Conservation (phyloP, 2,113 vertebrate species). For the Salvator merianae region DNA sequence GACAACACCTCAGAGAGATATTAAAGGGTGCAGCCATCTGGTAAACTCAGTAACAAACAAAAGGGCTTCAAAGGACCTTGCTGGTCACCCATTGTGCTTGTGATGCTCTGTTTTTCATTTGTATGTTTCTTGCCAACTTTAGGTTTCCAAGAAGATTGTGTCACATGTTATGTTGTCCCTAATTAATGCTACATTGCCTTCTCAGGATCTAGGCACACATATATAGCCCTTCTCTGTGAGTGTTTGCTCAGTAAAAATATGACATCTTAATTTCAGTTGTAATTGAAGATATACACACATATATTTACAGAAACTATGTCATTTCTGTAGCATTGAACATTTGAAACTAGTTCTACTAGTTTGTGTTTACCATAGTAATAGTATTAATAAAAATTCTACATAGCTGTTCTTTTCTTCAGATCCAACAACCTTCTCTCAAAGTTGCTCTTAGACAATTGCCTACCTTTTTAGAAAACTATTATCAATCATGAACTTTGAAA, state of each 20-base stretch:
- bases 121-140: constrained; percentile 21
- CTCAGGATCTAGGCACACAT: neutral
- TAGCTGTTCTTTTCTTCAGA: neutral
- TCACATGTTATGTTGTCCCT: neutral
- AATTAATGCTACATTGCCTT: neutral
- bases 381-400: neutral
- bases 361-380: neutral
- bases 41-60: neutral
- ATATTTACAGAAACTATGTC: neutral
- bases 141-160: neutral
- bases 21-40: constrained; percentile 18
- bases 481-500: neutral
- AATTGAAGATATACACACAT: neutral
- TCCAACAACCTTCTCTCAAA: neutral
- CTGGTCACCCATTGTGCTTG: constrained; percentile 1
- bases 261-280: neutral
- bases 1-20: constrained; percentile 16
- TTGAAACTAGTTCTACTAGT: neutral
- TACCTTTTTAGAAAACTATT: neutral
- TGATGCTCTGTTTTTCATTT: constrained; percentile 10
- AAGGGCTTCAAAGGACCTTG: neutral
- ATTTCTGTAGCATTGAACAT: neutral
- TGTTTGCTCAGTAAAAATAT: neutral
- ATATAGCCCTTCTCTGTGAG: neutral
- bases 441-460: neutral